phyloP scores from a whole-genome alignment of 2,888 invertebrate genomes.

The Electrophaes corylata region DNA sequence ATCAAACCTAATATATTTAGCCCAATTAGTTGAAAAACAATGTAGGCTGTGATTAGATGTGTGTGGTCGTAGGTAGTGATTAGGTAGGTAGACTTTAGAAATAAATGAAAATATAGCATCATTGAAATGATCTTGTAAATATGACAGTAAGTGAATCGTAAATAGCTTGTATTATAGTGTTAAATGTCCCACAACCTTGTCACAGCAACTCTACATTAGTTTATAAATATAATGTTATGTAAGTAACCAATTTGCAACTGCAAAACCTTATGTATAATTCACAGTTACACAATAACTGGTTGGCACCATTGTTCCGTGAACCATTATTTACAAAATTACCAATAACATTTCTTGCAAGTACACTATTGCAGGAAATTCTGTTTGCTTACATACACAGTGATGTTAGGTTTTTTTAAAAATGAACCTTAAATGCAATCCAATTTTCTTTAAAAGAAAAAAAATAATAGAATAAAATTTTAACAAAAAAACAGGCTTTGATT shows the following conservation, averaged over 20 bases:
- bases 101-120: too few species aligned
- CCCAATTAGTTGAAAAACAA: too few species aligned
- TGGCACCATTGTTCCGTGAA: slow-evolving; percentile 18
- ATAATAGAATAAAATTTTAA: too few species aligned
- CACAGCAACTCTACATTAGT: slow-evolving; percentile 8
- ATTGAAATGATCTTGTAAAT: too few species aligned
- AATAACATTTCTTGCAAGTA: slow-evolving; percentile 23
- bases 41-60: too few species aligned
- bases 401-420: neutral
- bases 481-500: too few species aligned
- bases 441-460: too few species aligned
- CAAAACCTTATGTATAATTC: slow-evolving; percentile 17
- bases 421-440: too few species aligned
- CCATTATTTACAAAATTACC: slow-evolving; percentile 24
- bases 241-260: slow-evolving; percentile 18
- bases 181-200: neutral
- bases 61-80: too few species aligned
- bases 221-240: slow-evolving; percentile 20
- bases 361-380: slow-evolving; percentile 1
- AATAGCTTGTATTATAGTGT: neutral
- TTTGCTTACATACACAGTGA: neutral
- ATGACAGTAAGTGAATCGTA: too few species aligned
- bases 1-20: too few species aligned
- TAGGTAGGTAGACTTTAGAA: too few species aligned
- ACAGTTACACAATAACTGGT: slow-evolving; percentile 20